A percentile compares a stretch with the other conserved stretches of the same genome.
Evolutionary conservation across 35 echinoderm and acorn worm species (phyloP).

Genomic region (Ptychodera flava): DNA sequence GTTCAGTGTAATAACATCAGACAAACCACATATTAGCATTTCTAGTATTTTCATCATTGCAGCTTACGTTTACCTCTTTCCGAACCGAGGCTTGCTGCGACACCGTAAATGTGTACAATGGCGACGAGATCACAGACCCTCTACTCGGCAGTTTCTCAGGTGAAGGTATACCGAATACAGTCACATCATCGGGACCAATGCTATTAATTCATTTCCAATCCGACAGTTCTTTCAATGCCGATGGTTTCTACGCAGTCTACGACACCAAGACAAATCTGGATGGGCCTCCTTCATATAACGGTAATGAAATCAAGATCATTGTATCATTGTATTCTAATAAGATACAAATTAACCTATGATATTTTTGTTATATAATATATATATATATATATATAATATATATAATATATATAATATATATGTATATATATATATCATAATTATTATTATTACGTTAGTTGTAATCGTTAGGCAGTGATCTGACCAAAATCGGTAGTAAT

Average conservation of each 20-base stretch:
- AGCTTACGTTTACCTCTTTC: neutral
- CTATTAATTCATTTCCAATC: neutral
- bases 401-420: no score
- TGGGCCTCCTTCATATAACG: no score
- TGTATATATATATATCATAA: no score
- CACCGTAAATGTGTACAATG: neutral
- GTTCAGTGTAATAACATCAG: neutral
- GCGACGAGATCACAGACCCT: neutral
- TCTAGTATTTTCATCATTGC: neutral
- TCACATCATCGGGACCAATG: neutral
- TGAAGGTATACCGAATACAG: neutral
- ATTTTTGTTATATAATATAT: no score
- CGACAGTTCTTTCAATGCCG: neutral
- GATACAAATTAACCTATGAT: no score
- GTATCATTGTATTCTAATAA: no score
- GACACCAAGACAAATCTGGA: no score
- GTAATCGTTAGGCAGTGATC: no score
- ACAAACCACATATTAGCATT: neutral
- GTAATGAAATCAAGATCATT: no score
- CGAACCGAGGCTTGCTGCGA: neutral
- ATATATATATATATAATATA: no score
- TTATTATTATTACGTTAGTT: no score
- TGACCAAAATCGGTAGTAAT: no score
- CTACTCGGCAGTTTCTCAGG: neutral
- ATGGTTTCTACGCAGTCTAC: neutral